Evolutionary conservation across 2,797 vertebrate genomes (phyloP).

Genomic region (Aythya fuligula): DNA sequence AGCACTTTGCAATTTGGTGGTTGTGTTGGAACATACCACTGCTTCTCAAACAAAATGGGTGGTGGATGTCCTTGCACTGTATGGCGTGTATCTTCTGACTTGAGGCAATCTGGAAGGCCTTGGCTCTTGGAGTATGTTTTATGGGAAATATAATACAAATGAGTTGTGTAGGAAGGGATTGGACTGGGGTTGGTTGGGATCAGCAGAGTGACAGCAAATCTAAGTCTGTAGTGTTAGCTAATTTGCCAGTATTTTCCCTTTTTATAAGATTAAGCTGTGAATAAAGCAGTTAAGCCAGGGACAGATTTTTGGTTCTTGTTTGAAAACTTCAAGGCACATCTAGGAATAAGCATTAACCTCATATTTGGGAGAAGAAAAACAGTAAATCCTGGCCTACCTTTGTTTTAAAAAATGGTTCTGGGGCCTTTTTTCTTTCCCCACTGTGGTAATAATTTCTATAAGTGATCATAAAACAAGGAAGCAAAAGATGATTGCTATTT

Average conservation of each 20-base stretch:
- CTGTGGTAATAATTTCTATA: background rate
- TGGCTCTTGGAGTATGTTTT: background rate
- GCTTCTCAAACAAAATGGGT: background rate
- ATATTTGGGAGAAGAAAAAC: background rate
- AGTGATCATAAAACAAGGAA: background rate
- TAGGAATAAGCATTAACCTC: background rate
- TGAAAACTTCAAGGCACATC: background rate
- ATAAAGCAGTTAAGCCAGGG: background rate
- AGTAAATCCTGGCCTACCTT: background rate
- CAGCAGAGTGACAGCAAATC: background rate
- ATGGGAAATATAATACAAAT: background rate
- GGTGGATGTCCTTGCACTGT: background rate
- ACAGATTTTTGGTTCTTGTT: background rate
- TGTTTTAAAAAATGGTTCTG: background rate
- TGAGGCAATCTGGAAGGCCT: background rate
- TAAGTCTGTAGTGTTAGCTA: background rate
- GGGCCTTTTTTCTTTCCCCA: background rate
- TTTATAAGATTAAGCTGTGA: background rate
- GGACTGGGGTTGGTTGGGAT: background rate
- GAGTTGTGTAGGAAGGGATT: background rate
- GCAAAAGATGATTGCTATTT: background rate
- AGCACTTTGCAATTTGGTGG: background rate
- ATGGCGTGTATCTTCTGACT: background rate
- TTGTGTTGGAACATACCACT: fast-evolving
- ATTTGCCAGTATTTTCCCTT: background rate